A percentile compares a stretch with the other conserved stretches of the same genome.
Conservation (phyloP, 1,140 invertebrate species). For the Megalopta genalis region DNA sequence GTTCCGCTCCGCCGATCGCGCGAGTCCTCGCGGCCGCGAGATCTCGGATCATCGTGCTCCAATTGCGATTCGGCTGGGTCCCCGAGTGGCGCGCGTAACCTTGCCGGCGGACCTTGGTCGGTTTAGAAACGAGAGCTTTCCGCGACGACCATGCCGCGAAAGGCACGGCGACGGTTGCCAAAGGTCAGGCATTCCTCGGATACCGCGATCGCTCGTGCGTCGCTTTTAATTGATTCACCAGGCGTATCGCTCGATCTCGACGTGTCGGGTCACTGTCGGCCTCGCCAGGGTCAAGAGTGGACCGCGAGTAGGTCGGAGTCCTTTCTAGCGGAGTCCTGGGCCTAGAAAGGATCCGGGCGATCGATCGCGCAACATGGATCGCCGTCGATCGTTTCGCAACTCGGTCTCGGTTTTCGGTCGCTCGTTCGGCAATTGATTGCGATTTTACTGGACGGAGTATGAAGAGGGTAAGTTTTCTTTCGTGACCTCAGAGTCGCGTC, state of each 20-base stretch:
- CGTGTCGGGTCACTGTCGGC: constrained; percentile 26
- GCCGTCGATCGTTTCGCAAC: neutral
- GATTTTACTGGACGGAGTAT: no score
- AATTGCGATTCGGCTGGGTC: constrained; percentile 46
- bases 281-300: constrained; percentile 35
- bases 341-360: neutral
- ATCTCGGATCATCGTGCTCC: constrained; percentile 52
- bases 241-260: constrained; percentile 16
- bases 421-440: neutral
- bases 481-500: no score
- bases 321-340: neutral
- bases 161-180: constrained; percentile 23
- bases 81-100: constrained; percentile 10
- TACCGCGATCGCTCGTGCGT: constrained; percentile 14
- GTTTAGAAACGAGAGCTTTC: constrained; percentile 32
- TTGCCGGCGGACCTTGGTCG: constrained; percentile 13
- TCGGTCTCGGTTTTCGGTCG: neutral
- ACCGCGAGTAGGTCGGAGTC: neutral
- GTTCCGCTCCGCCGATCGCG: constrained; percentile 24
- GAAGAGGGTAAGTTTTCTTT: no score
- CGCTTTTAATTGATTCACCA: constrained; percentile 31
- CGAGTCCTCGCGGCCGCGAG: constrained; percentile 30
- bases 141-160: constrained; percentile 12
- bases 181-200: constrained; percentile 34
- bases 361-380: neutral